phyloP scores from a whole-genome alignment of 2,888 invertebrate species.

The Drosophila basisetae region DNA sequence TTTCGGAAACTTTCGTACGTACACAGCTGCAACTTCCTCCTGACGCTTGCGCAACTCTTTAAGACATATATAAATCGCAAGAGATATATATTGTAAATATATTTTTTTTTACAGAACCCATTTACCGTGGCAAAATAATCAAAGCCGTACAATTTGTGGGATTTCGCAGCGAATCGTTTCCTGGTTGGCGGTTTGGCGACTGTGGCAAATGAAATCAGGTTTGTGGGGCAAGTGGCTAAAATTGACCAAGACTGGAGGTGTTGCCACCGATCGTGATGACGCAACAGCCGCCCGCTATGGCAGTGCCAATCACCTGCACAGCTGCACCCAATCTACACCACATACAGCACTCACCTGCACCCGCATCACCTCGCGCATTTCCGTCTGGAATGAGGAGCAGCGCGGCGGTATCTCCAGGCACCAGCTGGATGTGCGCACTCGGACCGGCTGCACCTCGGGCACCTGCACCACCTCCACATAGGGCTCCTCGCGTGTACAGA shows the following conservation, averaged over 20 bases:
- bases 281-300: constrained; percentile 62
- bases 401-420: constrained; percentile 92
- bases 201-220: constrained; percentile 63
- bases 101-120: constrained; percentile 57
- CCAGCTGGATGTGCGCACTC: constrained; percentile 91
- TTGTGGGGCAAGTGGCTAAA: constrained; percentile 69
- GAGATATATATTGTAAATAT: not conserved
- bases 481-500: constrained; percentile 84
- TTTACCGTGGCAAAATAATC: constrained; percentile 45
- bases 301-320: constrained; percentile 45
- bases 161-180: constrained; percentile 50
- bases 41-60: constrained; percentile 58
- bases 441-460: constrained; percentile 87
- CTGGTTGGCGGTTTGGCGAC: constrained; percentile 54
- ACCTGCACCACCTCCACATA: constrained; percentile 86
- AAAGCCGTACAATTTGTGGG: constrained; percentile 59
- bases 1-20: constrained; percentile 8
- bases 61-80: not conserved
- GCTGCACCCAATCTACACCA: constrained; percentile 29
- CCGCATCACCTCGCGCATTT: constrained; percentile 89
- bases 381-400: constrained; percentile 90
- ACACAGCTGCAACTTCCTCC: constrained; percentile 60
- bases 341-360: constrained; percentile 87
- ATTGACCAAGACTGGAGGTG: constrained; percentile 58
- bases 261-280: constrained; percentile 54